These are phyloP conservation scores for Todiramphus saurophagus DNA, from an alignment of 2,113 vertebrate species.

Conservation along the genomic window DNA sequence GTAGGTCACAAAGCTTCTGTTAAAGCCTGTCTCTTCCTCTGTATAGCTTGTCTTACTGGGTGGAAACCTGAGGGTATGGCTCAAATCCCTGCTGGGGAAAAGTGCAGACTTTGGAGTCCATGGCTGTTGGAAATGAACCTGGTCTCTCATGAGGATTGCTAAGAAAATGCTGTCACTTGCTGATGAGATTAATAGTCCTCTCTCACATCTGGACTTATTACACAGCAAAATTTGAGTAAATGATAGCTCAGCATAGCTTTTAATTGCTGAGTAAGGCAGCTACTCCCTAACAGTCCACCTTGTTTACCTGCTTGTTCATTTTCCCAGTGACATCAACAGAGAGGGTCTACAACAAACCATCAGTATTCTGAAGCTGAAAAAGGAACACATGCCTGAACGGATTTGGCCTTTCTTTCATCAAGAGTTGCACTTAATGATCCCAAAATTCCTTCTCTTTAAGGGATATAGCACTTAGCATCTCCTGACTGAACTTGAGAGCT, in stretches of 20 bases:
- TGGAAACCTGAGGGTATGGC: background rate
- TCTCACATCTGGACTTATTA: background rate
- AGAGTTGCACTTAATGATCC: background rate
- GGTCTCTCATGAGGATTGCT: background rate
- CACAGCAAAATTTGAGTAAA: background rate
- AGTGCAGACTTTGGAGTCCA: background rate
- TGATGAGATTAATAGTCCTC: background rate
- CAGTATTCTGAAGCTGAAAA: background rate
- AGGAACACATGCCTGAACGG: background rate
- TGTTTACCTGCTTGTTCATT: background rate
- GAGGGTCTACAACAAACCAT: background rate
- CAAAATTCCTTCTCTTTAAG: background rate
- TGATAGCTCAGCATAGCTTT: background rate
- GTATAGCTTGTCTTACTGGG: background rate
- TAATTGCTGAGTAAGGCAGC: background rate
- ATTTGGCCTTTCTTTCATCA: background rate
- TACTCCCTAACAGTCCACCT: background rate
- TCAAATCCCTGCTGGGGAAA: background rate
- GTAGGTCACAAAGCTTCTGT: background rate
- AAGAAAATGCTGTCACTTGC: background rate
- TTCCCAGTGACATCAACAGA: background rate
- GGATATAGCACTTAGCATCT: background rate
- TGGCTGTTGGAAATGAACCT: background rate
- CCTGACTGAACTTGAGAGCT: background rate
- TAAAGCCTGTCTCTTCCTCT: background rate